Conservation (phyloP, 2,113 vertebrate genomes). For the Saccopteryx bilineata region DNA sequence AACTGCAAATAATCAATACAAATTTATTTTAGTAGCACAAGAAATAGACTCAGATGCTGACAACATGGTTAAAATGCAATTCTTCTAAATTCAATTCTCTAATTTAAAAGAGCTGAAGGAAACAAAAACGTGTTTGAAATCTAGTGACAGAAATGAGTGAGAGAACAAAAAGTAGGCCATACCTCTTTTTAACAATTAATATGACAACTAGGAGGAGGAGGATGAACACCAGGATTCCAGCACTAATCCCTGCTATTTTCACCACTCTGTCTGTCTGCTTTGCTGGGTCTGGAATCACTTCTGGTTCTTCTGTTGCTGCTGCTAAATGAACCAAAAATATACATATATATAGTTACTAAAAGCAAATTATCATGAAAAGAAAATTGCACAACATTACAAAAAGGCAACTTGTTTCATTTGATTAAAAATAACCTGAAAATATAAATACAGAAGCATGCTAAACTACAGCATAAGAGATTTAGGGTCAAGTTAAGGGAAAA, state of each 20-base stretch:
- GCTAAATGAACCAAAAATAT: slow-evolving; percentile 82
- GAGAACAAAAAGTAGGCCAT: slow-evolving; percentile 82
- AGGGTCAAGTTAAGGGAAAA: not conserved
- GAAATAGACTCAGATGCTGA: slow-evolving; percentile 15
- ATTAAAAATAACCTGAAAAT: slow-evolving; percentile 2
- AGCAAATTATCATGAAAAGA: slow-evolving; percentile 39
- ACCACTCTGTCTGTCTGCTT: slow-evolving; percentile 98
- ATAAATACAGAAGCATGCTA: not conserved
- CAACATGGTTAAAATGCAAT: not conserved
- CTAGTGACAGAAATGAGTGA: not conserved
- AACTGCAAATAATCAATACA: slow-evolving; percentile 39
- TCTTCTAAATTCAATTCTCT: not conserved
- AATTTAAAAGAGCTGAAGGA: slow-evolving; percentile 12
- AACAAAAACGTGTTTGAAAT: slow-evolving; percentile 38
- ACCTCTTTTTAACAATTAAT: slow-evolving; percentile 98
- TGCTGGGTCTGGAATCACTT: slow-evolving; percentile 97
- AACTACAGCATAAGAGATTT: not conserved
- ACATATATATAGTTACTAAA: slow-evolving; percentile 73
- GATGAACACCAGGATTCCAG: slow-evolving; percentile 96
- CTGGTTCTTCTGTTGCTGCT: slow-evolving; percentile 98
- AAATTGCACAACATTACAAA: not conserved
- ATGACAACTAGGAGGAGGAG: slow-evolving; percentile 96
- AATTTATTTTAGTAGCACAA: slow-evolving; percentile 54
- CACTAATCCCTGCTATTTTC: slow-evolving; percentile 98
- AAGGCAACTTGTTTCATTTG: not conserved